Evolutionary conservation across 2,113 vertebrate genomes (phyloP).

Genomic region (Plestiodon gilberti): DNA sequence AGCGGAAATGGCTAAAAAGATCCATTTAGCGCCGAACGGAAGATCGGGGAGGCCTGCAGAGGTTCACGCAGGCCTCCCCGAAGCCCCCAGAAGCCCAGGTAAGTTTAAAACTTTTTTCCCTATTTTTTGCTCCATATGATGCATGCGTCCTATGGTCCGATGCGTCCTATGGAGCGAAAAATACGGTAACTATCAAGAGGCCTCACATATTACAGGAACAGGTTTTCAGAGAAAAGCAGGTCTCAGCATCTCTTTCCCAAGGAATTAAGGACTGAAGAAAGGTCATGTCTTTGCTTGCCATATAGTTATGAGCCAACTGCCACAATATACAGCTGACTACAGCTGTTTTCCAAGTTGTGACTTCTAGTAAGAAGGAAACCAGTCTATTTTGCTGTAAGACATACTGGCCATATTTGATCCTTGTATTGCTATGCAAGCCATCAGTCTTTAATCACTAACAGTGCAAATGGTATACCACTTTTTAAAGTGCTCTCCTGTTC

Average conservation of each 20-base stretch:
- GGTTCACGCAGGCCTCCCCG: too few species aligned
- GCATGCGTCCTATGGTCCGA: too few species aligned
- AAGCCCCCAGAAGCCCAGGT: too few species aligned
- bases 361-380: neutral
- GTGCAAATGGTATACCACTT: accelerated
- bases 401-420: accelerated
- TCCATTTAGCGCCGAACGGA: too few species aligned
- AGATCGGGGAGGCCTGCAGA: too few species aligned
- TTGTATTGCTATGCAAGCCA: accelerated
- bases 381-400: neutral
- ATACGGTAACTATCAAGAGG: neutral
- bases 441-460: neutral
- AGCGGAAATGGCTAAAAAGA: too few species aligned
- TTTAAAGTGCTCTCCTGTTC: neutral
- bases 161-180: too few species aligned
- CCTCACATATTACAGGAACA: neutral
- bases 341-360: neutral
- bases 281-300: too few species aligned
- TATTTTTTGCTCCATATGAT: too few species aligned
- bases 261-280: neutral
- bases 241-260: neutral
- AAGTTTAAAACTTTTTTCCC: too few species aligned
- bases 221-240: neutral
- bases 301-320: neutral
- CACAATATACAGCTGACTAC: neutral